Base-by-base conservation (phyloP, 2,113 vertebrate genomes). In the Ancistrus triradiatus region DNA sequence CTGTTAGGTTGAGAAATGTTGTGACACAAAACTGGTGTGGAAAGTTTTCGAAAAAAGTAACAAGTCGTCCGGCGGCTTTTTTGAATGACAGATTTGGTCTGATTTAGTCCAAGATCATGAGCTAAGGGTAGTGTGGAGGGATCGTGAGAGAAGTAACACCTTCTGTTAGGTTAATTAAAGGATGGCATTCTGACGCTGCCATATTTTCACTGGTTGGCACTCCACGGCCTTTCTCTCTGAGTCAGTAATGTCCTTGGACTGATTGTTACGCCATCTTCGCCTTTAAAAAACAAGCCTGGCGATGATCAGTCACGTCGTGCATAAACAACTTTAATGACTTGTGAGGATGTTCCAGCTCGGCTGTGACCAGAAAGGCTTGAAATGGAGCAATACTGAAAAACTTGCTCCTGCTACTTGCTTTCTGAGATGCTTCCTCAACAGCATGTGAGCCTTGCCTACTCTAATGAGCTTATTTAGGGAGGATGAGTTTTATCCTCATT, bases 1-100 rank as follows among this genome's bases (percentile, higher is more conserved):
- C 65, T 75, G 63, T 65, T 3, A 25, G 31, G 62, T 38, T 59
- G 24, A 11, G 35, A 74, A 73, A 70, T n/a, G 19, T 75, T 68
- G 60, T 47, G 42, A 66, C 42, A 38, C 38, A 70, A 62, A 43
- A 38, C 28, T 47, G 6, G 17, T 50, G 25, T 11, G 47, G 22
- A 69, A 38, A 52, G 56, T 65, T 46, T 40, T 63, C 22, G 4
- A 9, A 37, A 31, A 7, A 3, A 31, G 3, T 31, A 31, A 31
- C 3, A 31, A 31, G 27, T 31, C 27, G 3, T 31, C 27, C 7
- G 7, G 7, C 27, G 7, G n/a, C n/a, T 31, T 4, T 4, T 31
- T 31, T 31, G 7, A 42, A 3, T 24, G 6, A n/a, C 9, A 15
- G 25, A 33, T 64, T 35, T n/a, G n/a, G n/a, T n/a, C n/a, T n/a